Base-by-base conservation (phyloP, 2,797 vertebrate species). In the Choloepus didactylus region DNA sequence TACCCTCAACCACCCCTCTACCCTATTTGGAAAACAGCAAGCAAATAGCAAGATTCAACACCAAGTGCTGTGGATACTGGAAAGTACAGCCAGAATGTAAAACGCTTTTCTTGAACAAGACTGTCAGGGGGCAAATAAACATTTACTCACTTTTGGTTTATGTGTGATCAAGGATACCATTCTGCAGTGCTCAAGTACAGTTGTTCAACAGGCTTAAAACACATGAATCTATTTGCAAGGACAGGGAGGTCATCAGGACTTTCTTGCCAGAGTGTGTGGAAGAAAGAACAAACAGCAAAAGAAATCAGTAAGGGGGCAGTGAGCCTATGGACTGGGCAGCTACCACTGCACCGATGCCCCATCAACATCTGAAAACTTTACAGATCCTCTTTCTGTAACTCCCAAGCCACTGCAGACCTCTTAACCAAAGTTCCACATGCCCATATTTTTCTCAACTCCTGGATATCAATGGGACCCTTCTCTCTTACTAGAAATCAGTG, bases 181-280 rank as follows among this genome's bases (percentile, higher is more conserved):
- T 88, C 56, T 23, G 29, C 2, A 56, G 35, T 35, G 35, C 35
- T 35, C 35, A 35, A 35, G 35, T 64, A n/a, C 66, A 35, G 59
- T 25, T 87, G 35, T 49, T 84, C 0, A 0, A 94, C 46, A 82
- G 79, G 31, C 64, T 95, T 95, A 88, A 86, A 84, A 91, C 70
- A 84, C 44, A 87, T 31, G 86, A 91, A 60, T 91, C 86, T 94
- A 67, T 84, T 89, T 89, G 86, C 35, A 41, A 62, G 95, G 66
- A 79, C 10, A 21, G 59, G 89, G 69, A 66, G 80, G 84, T 91
- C 64, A 51, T 38, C 44, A 46, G 85, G 35, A 35, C 4, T 49
- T 49, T 41, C 9, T 51, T 44, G 46, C 70, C 64, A 6, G 29
- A 31, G 35, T 12, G 29, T n/a, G 44, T 7, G 8, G 66, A 44